Percentiles rank a stretch among this genome's conserved stretches.
Evolutionary conservation across 2,113 vertebrate genomes (phyloP).

Genomic region (Picathartes gymnocephalus): DNA sequence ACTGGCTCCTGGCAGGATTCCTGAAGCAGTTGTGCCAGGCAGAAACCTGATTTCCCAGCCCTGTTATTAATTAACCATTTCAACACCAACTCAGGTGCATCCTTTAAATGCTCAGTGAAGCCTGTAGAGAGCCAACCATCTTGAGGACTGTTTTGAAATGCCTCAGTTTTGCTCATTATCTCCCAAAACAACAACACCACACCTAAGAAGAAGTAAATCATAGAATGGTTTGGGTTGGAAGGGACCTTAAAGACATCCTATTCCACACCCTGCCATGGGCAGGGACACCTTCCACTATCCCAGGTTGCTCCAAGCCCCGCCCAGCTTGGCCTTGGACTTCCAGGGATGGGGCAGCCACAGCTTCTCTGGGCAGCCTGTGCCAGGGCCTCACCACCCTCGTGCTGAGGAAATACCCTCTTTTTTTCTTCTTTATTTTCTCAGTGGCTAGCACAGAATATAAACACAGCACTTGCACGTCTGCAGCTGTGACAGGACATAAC

Average conservation of each 20-base stretch:
- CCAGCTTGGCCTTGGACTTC: accelerated
- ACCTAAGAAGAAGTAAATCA: neutral
- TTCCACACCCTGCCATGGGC: neutral
- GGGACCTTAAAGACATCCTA: neutral
- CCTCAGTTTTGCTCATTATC: neutral
- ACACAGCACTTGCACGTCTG: neutral
- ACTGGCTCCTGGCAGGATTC: neutral
- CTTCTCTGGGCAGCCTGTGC: neutral
- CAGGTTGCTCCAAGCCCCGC: accelerated
- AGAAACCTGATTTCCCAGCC: neutral
- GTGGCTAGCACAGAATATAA: neutral
- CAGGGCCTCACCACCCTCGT: neutral
- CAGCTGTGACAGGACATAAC: neutral
- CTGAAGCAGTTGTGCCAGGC: neutral
- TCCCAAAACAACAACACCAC: neutral
- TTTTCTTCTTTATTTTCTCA: neutral
- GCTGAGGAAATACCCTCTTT: neutral
- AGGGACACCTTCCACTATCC: accelerated
- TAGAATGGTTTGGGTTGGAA: neutral
- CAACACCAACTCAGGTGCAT: neutral
- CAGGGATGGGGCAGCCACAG: neutral
- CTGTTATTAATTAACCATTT: neutral
- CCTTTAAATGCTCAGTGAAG: neutral
- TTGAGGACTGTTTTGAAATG: neutral
- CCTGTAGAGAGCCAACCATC: neutral